Base-by-base conservation (phyloP, 1,140 invertebrate genomes). In the Odontomachus brunneus region DNA sequence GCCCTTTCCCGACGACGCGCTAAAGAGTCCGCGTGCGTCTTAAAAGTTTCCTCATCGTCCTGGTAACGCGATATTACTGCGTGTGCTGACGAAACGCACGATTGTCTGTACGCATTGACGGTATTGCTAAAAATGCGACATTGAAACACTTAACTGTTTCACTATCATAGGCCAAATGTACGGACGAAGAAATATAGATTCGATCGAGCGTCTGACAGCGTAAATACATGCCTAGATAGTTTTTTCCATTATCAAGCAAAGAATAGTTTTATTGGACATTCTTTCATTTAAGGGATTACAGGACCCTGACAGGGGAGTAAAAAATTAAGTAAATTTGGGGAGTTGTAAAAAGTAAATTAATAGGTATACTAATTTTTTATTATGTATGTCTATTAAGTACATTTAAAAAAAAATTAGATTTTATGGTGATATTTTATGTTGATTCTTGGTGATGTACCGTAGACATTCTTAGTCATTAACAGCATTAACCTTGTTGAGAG, bases 11-110 rank as follows among this genome's bases (percentile, higher is more conserved):
- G 55, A 71, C 73, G 29, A 57, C 51, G 49, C 44, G 15, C 19
- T 51, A 9, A 49, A 9, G 44, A 60, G 44, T 19, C 9, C 14
- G 48, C 12, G n/a, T 15, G 17, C 29, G n/a, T 44, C 26, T 76
- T 55, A 33, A 55, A 69, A 78, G 51, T 78, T 69, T 67, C 49
- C n/a, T 78, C 63, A 55, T 67, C 48, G 51, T 14, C 22, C 33
- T n/a, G n/a, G 49, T 67, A 67, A 67, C 33, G 63, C 63, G 51
- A 78, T 78, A 78, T 69, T 78, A 78, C 7, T 44, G 63, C 33
- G 19, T 17, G 49, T 17, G 49, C 49, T 69, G 33, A 48, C 51
- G 49, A 78, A 78, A 78, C 17, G 22, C 51, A 22, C 49, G 29
- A 67, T 78, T 78, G 74, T 75, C 49, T 38, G 26, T 53, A 66